phyloP scores from a whole-genome alignment of 2,113 vertebrate genomes.

The Callaeas wilsoni region DNA sequence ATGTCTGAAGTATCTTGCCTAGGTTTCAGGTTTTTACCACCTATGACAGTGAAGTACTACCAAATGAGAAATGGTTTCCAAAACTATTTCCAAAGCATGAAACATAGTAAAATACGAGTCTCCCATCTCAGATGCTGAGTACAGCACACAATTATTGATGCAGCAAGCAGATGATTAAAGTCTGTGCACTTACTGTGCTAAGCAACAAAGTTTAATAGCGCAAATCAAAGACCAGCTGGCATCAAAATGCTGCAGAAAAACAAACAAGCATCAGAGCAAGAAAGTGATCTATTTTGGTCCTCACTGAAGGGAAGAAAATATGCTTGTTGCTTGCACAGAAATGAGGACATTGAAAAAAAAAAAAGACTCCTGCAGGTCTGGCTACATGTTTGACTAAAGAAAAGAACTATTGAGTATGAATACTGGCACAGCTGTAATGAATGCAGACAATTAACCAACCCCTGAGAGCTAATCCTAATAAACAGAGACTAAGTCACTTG shows the following conservation, averaged over 20 bases:
- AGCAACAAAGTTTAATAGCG: not conserved
- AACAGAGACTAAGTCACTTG: not conserved
- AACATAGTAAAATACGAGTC: not conserved
- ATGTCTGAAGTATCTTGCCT: not conserved
- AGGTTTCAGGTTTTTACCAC: not conserved
- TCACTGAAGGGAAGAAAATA: not conserved
- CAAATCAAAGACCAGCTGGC: slow-evolving; percentile 31
- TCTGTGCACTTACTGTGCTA: not conserved
- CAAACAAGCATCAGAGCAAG: not conserved
- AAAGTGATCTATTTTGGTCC: not conserved
- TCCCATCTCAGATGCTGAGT: not conserved
- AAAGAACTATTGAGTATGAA: not conserved
- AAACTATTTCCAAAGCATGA: not conserved
- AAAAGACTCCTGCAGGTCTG: not conserved
- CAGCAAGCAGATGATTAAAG: not conserved
- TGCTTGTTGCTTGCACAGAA: not conserved
- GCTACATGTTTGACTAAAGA: not conserved
- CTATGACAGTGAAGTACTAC: not conserved
- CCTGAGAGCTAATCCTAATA: not conserved
- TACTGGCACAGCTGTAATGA: not conserved
- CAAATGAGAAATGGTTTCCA: not conserved
- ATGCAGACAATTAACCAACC: not conserved
- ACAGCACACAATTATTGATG: not conserved
- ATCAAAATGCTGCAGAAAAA: slow-evolving; percentile 6
- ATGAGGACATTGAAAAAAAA: not conserved